These are phyloP conservation scores for Magallana nippona DNA, from an alignment of 2,888 invertebrate genomes.

Conservation along the genomic window DNA sequence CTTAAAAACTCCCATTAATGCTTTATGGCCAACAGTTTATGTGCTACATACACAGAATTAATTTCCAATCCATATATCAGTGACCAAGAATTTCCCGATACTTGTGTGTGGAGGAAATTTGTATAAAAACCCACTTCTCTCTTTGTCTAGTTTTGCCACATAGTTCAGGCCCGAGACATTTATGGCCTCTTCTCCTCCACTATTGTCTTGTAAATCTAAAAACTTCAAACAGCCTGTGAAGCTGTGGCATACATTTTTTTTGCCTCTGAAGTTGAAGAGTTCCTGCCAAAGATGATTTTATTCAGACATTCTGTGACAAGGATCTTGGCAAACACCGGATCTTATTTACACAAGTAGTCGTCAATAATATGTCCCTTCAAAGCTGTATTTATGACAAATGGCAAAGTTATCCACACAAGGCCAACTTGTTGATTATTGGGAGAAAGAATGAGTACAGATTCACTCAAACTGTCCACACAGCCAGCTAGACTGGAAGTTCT, in stretches of 20 bases:
- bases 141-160: neutral
- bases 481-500: neutral
- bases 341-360: constrained; percentile 29
- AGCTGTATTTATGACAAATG: constrained; percentile 5
- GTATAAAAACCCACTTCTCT: neutral
- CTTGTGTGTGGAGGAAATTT: neutral
- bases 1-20: constrained; percentile 18
- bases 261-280: constrained; percentile 27
- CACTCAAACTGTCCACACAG: neutral
- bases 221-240: constrained; percentile 1
- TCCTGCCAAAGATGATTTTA: constrained; percentile 24
- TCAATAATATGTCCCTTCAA: constrained; percentile 30
- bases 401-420: constrained; percentile 12
- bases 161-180: neutral
- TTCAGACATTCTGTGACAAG: constrained; percentile 32
- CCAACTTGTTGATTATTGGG: constrained; percentile 33
- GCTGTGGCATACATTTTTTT: constrained; percentile 13
- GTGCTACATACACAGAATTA: constrained; percentile 30
- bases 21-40: constrained; percentile 32
- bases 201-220: constrained; percentile 9
- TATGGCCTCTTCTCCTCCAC: neutral
- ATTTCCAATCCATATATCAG: constrained; percentile 33
- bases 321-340: constrained; percentile 24
- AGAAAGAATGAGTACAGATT: constrained; percentile 1
- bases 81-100: constrained; percentile 15